Evolutionary conservation across 1,140 invertebrate species (phyloP), one percentile per base, ranked within the genome.

Genomic region (Hypothenemus hampei): DNA sequence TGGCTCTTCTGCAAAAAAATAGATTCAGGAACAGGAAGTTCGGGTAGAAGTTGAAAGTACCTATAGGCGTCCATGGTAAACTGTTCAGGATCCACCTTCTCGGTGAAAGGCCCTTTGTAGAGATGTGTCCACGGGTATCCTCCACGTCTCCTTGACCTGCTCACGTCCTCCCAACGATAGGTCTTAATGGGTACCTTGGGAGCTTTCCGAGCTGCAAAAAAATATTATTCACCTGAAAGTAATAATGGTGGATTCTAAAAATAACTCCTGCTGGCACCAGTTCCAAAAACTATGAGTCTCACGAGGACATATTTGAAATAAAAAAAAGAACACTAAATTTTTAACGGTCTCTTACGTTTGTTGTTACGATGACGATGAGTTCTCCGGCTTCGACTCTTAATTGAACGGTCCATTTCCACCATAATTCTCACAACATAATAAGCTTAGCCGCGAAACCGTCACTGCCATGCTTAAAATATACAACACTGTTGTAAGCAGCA

Each of bases 61-160:
- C 54, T 61, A 2, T 59, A 53, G 18, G 60, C 57, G 20, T 67
- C 62, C 66, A 68, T 67, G 36, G 45, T 63, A 29, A 61, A 69
- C 26, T 59, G 59, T 36, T 65, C 58, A 21, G 64, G 48, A 56
- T 68, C 61, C 3, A 62, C 16, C 24, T 64, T 53, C 49, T 69
- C 67, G 46, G 65, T 45, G 26, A 61, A 69, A 6, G 63, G 65
- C 20, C 56, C 54, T 58, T 70, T 72, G 39, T 66, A 66, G 8
- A 85, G 66, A 67, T 83, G 77, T 15, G 84, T 85, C 82, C 83
- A 86, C 49, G 84, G 84, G 65, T 86, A 86, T 31, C 77, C 80
- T 54, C 84, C 84, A 61, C 70, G 63, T 56, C 71, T 68, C 52
- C 71, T 71, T 55, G 78, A 74, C 65, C 81, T 72, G 60, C 76